A percentile compares a stretch with the other conserved stretches of the same genome.
Conservation (phyloP, 2,113 vertebrate genomes). For the Lepus timidus region DNA sequence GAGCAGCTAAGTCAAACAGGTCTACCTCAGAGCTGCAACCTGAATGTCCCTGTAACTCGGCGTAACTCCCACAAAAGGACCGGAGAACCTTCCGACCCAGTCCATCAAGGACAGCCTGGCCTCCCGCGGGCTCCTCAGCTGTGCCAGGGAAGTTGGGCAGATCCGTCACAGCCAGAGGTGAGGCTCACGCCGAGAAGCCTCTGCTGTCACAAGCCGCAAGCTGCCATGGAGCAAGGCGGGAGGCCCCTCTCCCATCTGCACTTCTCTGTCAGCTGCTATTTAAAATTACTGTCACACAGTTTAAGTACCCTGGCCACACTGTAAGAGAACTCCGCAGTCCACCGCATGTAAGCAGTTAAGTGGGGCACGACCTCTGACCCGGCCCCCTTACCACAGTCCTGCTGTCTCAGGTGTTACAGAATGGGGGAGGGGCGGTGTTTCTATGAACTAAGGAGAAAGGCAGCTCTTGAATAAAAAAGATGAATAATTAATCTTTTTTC, state of each 20-base stretch:
- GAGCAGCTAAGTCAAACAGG: neutral
- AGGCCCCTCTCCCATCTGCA: neutral
- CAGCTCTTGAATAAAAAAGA: neutral
- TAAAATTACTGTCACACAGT: slow-evolving; percentile 43
- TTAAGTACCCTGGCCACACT: neutral
- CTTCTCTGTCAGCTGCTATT: slow-evolving; percentile 6
- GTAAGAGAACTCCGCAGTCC: slow-evolving; percentile 29
- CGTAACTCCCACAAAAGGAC: neutral
- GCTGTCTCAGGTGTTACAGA: neutral
- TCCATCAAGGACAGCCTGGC: neutral
- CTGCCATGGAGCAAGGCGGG: neutral
- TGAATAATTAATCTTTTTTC: neutral
- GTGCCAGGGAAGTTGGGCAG: neutral
- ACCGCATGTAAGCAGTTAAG: neutral
- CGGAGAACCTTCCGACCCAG: neutral
- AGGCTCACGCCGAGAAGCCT: neutral
- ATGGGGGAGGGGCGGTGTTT: neutral
- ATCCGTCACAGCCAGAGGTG: neutral
- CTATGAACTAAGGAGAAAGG: neutral
- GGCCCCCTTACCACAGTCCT: neutral
- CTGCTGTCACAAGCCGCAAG: neutral
- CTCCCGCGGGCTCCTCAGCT: neutral
- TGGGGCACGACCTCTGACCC: neutral
- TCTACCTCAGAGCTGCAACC: accelerated
- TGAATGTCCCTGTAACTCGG: neutral